Percentiles rank a stretch among this genome's conserved stretches.
These are phyloP conservation scores for Eupristina koningsbergeri DNA, from an alignment of 1,140 invertebrate genomes.

Conservation along the genomic window DNA sequence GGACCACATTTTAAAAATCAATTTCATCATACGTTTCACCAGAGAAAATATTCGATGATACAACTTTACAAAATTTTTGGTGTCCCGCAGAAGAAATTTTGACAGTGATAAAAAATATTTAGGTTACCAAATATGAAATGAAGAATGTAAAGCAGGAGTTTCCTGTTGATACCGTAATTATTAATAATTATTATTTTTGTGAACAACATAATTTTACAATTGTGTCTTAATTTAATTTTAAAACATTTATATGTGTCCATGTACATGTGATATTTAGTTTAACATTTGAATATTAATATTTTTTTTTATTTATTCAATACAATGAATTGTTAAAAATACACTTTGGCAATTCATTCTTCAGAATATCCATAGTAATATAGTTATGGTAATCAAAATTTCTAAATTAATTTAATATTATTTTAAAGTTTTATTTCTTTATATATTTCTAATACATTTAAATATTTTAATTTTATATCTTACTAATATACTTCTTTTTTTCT, in stretches of 20 bases:
- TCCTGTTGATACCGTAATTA: constrained; percentile 8
- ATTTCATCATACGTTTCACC: neutral
- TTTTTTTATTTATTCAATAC: neutral
- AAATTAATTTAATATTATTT: neutral
- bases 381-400: neutral
- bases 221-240: too few relatives aligned
- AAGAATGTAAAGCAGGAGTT: constrained; percentile 25
- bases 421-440: neutral
- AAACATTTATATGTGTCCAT: too few relatives aligned
- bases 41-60: constrained; percentile 1
- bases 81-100: neutral
- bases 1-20: neutral
- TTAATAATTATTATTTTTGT: neutral
- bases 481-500: constrained; percentile 5
- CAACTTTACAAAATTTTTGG: neutral
- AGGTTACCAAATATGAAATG: constrained; percentile 45
- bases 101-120: neutral
- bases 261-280: neutral
- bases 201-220: neutral
- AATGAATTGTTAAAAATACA: neutral
- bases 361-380: too few relatives aligned
- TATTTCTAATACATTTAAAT: too few relatives aligned
- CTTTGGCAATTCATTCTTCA: neutral
- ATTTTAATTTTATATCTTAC: neutral
- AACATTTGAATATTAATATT: neutral